These are phyloP conservation scores for Porites lutea DNA, from an alignment of 64 coral and sea anemone genomes.

Conservation along the genomic window DNA sequence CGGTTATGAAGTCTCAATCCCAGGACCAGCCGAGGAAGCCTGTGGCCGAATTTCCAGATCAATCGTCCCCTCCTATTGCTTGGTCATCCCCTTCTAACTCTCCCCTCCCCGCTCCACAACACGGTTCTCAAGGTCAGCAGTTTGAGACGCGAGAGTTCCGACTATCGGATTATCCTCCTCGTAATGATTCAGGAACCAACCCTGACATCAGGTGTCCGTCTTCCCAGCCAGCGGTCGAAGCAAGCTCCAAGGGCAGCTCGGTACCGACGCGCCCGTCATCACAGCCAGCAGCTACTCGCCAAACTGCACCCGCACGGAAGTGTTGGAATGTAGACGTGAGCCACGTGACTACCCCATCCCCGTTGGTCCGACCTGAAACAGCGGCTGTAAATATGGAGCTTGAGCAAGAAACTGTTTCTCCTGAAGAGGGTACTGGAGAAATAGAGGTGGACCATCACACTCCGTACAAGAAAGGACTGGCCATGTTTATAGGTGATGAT, in stretches of 20 bases:
- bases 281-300: constrained; percentile 16
- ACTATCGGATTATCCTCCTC: constrained; percentile 74
- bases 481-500: constrained; percentile 70
- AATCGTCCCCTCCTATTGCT: constrained; percentile 58
- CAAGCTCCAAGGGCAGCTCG: constrained; percentile 7
- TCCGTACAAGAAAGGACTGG: constrained; percentile 42
- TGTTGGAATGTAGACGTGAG: constrained; percentile 72
- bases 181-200: background rate
- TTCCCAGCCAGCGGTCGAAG: constrained; percentile 55
- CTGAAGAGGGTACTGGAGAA: background rate
- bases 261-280: constrained; percentile 9
- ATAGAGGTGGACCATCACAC: constrained; percentile 31
- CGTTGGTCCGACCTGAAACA: constrained; percentile 25
- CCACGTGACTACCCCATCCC: background rate
- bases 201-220: constrained; percentile 9
- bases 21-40: background rate
- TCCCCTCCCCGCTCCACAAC: constrained; percentile 22
- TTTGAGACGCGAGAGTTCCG: constrained; percentile 85
- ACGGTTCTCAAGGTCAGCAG: background rate
- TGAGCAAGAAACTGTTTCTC: background rate
- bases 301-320: constrained; percentile 49
- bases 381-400: background rate
- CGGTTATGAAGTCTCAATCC: background rate
- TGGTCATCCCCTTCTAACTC: constrained; percentile 58
- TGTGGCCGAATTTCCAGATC: constrained; percentile 19